Evolutionary conservation across 2,113 vertebrate genomes (phyloP), one percentile per base, ranked within the genome.

Genomic region (Oncorhynchus masou): DNA sequence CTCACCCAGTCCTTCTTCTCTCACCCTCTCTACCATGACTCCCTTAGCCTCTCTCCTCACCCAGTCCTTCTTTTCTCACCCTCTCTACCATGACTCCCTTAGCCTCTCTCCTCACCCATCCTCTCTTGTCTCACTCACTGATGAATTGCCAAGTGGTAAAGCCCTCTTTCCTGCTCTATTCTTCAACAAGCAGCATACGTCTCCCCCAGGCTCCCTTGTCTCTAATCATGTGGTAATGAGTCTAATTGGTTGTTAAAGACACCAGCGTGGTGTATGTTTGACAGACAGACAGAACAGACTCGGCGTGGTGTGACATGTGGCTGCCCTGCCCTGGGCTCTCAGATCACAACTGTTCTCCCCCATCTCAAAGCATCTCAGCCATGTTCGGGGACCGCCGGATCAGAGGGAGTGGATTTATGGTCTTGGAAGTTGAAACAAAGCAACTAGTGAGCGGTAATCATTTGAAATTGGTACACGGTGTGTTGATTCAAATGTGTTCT

Each of bases 181-280:
- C 24, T 25, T 13, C 60, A 1, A 62, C 20, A 45, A 11, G 39
- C 39, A 45, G 8, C 39, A 45, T 82, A 87, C 89, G 80, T 88
- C 91, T 82, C 88, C 84, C 79, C 5, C 24, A 20, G 16, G 6
- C 39, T 22, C 62, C 49, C 65, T 25, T 24, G 92, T 89, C 88
- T 84, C 88, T 93, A 94, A 94, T 94, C 93, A 94, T 91, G 90
- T 85, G 90, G 89, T 94, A 94, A 94, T 94, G 92, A 92, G 91
- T 87, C 84, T 94, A 94, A 94, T 94, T 94, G 91, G 90, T 91
- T 87, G 89, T 92, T 94, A 93, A 94, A 92, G 51, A 5, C 16
- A 5, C 51, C 51, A 19, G 16, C 15, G 16, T 54, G 51, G 51
- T 54, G 3, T 54, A 54, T 19, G 4, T 54, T 19, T 16, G 51